Base-by-base conservation (phyloP, 1,140 invertebrate genomes). In the Euwallacea fornicatus region DNA sequence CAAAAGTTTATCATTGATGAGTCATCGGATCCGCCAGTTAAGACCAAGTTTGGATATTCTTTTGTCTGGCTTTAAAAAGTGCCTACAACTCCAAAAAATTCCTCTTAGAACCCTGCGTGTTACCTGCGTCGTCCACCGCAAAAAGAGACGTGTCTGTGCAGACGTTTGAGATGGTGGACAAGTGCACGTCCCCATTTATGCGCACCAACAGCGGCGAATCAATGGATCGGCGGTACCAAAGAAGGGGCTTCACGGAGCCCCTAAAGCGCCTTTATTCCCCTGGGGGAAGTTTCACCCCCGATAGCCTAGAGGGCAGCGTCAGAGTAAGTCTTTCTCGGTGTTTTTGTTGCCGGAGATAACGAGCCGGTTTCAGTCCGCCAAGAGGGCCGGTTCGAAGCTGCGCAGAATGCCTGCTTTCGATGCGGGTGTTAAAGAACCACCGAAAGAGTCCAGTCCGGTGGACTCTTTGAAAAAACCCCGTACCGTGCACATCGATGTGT, bases 401-500 rank as follows among this genome's bases (percentile, higher is more conserved):
- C 61, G 55, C 11, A 33, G 69, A 66, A 33, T 50, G 6, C 63
- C 69, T 15, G 59, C 61, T 3, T 42, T 72, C 44, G 65, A 67
- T 59, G 7, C 16, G 15, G 7, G 4, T 11, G 47, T 33, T n/a
- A 58, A 44, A 66, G 33, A 69, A 61, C 42, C 47, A 41, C 6
- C 56, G 64, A 72, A 75, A 64, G 73, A 77, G 63, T 76, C 74
- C 8, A 76, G 77, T 66, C 50, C 71, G 11, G 79, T 76, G 42
- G 76, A 81, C 68, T 74, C 82, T 0, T 84, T 84, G 67, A 86
- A 86, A 70, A 88, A 89, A 74, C 87, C 89, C 2, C 82, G 89
- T 61, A 91, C 90, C 0, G 89, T 91, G 11, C 90, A 91, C 75
- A 91, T 91, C 47, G 90, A 92, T 80, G 90, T 91, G 6, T 91